phyloP scores from a whole-genome alignment of 2,888 invertebrate species.

The Agonopterix arenella region DNA sequence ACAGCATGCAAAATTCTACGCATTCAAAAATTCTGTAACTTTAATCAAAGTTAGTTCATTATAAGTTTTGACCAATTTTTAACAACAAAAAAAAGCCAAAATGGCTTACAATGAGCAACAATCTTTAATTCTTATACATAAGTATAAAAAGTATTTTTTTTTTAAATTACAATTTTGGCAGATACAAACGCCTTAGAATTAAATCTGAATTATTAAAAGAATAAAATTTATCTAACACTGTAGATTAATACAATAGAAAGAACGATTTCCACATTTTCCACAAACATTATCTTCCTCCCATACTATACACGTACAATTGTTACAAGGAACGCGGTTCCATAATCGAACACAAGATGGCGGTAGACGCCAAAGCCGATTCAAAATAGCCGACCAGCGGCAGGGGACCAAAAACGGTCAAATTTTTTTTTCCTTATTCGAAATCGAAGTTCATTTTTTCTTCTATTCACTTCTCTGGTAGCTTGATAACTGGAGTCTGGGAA shows the following conservation, averaged over 20 bases:
- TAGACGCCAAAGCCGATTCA: constrained; percentile 39
- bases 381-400: constrained; percentile 15
- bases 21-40: too few species aligned
- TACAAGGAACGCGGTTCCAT: constrained; percentile 16
- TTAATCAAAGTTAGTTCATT: too few species aligned
- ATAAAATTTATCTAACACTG: neutral
- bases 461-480: constrained; percentile 79
- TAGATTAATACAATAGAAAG: neutral
- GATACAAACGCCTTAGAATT: neutral
- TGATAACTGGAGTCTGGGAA: constrained; percentile 79
- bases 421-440: constrained; percentile 27
- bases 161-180: neutral
- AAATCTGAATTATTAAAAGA: neutral
- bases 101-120: too few species aligned
- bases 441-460: constrained; percentile 11
- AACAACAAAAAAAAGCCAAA: too few species aligned
- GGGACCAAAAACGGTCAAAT: constrained; percentile 13
- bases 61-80: too few species aligned
- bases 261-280: neutral
- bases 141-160: too few species aligned
- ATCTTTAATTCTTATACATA: too few species aligned
- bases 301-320: constrained; percentile 7
- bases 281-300: neutral
- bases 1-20: too few species aligned
- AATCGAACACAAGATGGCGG: constrained; percentile 46